Conservation (phyloP, 2,888 invertebrate genomes). For the Lathronympha strigana region DNA sequence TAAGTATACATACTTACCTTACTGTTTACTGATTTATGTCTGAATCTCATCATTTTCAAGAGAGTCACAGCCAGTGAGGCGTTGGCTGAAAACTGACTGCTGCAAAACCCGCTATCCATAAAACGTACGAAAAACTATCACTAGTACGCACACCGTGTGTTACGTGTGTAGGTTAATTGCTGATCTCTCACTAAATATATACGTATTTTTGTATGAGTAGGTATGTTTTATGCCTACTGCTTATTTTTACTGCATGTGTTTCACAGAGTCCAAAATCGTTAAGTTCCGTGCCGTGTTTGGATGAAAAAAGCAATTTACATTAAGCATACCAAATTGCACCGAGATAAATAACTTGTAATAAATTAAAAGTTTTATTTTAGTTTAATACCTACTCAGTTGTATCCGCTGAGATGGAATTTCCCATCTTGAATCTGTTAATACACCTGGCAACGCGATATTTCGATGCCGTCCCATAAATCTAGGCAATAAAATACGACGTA, state of each 20-base stretch:
- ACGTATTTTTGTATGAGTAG: too few species aligned
- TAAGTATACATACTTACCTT: not conserved
- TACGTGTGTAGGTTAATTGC: too few species aligned
- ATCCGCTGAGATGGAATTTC: slow-evolving; percentile 59
- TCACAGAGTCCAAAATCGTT: not conserved
- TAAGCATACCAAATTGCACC: slow-evolving; percentile 23
- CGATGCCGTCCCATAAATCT: slow-evolving; percentile 60
- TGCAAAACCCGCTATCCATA: too few species aligned
- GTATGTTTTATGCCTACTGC: too few species aligned
- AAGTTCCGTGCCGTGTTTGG: slow-evolving; percentile 9
- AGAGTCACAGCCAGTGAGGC: too few species aligned
- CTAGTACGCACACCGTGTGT: too few species aligned
- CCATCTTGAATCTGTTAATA: slow-evolving; percentile 55
- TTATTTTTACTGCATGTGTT: not conserved
- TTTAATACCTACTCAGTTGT: slow-evolving; percentile 32
- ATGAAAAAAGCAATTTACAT: slow-evolving; percentile 24
- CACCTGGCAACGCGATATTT: slow-evolving; percentile 61
- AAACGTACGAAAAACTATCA: too few species aligned
- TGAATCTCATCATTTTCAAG: too few species aligned
- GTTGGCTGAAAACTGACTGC: too few species aligned
- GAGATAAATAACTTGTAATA: slow-evolving; percentile 31
- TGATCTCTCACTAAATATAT: too few species aligned
- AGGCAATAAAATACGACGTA: slow-evolving; percentile 60
- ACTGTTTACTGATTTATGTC: not conserved
- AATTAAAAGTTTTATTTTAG: slow-evolving; percentile 38